Conservation (phyloP, 2,888 invertebrate genomes). For the Philopedon plagiatum region DNA sequence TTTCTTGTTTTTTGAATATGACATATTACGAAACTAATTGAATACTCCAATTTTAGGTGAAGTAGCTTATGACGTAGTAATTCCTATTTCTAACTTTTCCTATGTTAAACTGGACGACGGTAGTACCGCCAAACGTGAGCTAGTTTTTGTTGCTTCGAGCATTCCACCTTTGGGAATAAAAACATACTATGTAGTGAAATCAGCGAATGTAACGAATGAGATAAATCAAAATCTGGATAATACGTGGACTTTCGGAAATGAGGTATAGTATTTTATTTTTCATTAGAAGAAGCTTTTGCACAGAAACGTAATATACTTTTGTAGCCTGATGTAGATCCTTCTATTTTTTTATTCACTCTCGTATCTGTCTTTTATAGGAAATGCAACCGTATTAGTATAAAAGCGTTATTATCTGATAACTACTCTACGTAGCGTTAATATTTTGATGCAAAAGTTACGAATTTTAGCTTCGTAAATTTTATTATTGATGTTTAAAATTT, state of each 20-base stretch:
- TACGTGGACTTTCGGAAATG: constrained; percentile 52
- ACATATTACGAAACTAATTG: neutral
- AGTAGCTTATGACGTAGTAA: constrained; percentile 32
- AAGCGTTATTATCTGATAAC: too few relatives aligned
- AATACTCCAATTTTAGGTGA: constrained; percentile 43
- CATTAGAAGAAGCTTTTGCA: too few relatives aligned
- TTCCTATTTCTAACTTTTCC: constrained; percentile 36
- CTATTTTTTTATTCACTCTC: too few relatives aligned
- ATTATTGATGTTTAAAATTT: too few relatives aligned
- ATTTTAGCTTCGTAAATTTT: too few relatives aligned
- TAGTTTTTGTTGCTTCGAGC: constrained; percentile 77
- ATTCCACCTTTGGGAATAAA: constrained; percentile 79
- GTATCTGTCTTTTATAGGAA: too few relatives aligned
- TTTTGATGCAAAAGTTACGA: too few relatives aligned
- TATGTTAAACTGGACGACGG: constrained; percentile 31
- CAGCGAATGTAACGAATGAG: neutral
- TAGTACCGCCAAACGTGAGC: constrained; percentile 69
- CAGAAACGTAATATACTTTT: neutral
- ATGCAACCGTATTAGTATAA: too few relatives aligned
- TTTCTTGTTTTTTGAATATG: neutral
- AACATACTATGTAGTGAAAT: constrained; percentile 71
- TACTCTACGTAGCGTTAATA: too few relatives aligned
- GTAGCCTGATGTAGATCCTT: neutral
- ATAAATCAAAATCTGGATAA: constrained; percentile 7
- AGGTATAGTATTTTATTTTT: constrained; percentile 43